phyloP scores from a whole-genome alignment of 2,888 invertebrate species.

The Liopterus haemorrhoidalis region DNA sequence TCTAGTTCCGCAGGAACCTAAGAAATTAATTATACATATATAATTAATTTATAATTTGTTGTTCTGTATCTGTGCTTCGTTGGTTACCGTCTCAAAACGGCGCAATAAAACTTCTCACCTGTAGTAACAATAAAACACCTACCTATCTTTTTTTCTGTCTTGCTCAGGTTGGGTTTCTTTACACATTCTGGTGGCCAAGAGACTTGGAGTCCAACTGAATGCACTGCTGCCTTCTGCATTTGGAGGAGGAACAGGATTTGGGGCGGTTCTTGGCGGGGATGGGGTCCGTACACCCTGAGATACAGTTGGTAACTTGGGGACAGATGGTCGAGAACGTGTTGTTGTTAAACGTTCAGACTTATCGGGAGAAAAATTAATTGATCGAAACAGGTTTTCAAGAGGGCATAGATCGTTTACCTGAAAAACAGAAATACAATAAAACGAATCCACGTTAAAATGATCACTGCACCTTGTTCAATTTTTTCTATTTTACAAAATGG shows the following conservation, averaged over 20 bases:
- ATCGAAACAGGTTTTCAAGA: slow-evolving; percentile 19
- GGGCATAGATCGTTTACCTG: slow-evolving; percentile 10
- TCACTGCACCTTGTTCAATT: no score
- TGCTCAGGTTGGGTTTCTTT: slow-evolving; percentile 10
- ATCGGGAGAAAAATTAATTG: slow-evolving; percentile 18
- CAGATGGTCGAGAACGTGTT: background rate
- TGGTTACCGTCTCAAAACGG: no score
- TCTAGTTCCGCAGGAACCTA: no score
- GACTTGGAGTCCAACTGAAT: slow-evolving; percentile 25
- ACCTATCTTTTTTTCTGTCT: slow-evolving; percentile 15
- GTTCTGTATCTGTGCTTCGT: no score
- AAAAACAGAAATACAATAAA: background rate
- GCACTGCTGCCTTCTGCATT: slow-evolving; percentile 10
- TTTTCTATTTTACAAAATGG: no score
- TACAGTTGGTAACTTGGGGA: slow-evolving; percentile 8
- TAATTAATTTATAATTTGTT: no score
- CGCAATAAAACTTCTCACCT: background rate
- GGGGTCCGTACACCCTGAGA: slow-evolving; percentile 12
- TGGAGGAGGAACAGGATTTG: slow-evolving; percentile 17
- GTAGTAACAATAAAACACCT: background rate
- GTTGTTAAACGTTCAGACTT: background rate
- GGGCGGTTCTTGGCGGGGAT: slow-evolving; percentile 19
- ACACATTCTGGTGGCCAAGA: slow-evolving; percentile 12
- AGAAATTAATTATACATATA: no score
- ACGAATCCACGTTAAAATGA: background rate